Evolutionary conservation across 2,113 vertebrate genomes (phyloP).

Genomic region (Mesocricetus auratus): DNA sequence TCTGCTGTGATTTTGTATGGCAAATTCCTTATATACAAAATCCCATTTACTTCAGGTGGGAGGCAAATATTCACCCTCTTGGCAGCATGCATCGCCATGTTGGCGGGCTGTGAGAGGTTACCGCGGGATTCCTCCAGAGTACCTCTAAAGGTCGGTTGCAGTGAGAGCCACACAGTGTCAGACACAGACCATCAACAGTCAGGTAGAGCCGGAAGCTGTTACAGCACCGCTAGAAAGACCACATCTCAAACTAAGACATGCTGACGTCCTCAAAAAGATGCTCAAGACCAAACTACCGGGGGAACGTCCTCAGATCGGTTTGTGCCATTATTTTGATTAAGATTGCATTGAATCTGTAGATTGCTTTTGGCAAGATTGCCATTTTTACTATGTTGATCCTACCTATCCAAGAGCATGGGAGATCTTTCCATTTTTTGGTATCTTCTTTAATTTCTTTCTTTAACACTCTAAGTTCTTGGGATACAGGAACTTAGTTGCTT

Average conservation of each 20-base stretch:
- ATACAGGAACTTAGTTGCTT: too few species aligned
- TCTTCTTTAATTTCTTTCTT: too few species aligned
- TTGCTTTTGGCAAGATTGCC: background rate
- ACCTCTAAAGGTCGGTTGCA: background rate
- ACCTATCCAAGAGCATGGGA: too few species aligned
- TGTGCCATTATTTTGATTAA: too few species aligned
- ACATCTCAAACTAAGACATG: background rate
- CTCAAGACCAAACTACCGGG: fast-evolving
- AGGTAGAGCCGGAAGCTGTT: slow-evolving; percentile 52
- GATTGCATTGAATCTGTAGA: too few species aligned
- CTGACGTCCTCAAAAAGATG: background rate
- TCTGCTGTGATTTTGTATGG: slow-evolving; percentile 99
- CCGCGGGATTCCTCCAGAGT: background rate
- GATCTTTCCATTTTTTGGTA: too few species aligned
- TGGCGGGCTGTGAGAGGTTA: slow-evolving; percentile 27
- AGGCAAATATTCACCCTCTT: slow-evolving; percentile 98
- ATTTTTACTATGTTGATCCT: too few species aligned
- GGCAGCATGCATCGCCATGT: slow-evolving; percentile 99
- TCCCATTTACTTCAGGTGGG: slow-evolving; percentile 98
- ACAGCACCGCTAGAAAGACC: background rate
- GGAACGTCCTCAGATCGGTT: background rate
- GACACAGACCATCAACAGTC: fast-evolving
- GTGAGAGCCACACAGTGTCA: fast-evolving
- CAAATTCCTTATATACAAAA: slow-evolving; percentile 97
- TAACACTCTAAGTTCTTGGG: too few species aligned